A percentile compares a stretch with the other conserved stretches of the same genome.
Evolutionary conservation across 1,140 invertebrate species (phyloP).

Genomic region (Myzus persicae): DNA sequence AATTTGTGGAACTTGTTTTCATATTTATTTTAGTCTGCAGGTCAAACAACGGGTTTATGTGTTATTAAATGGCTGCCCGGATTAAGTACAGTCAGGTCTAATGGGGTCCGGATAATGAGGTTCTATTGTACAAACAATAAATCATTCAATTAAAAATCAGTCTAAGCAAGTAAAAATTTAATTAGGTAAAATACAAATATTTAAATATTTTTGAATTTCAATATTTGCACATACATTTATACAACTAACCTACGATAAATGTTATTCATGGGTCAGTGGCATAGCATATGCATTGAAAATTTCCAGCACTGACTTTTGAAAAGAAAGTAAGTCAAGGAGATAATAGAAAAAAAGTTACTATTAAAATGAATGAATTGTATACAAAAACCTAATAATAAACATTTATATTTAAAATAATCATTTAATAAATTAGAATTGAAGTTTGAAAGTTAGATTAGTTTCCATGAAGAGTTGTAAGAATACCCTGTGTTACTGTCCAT

Average conservation of each 20-base stretch:
- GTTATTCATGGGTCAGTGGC: background rate
- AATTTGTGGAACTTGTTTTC: too few relatives aligned
- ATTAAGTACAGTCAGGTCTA: too few relatives aligned
- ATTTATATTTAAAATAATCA: background rate
- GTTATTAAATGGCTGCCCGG: too few relatives aligned
- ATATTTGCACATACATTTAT: too few relatives aligned
- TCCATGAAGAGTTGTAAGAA: background rate
- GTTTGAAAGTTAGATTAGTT: background rate
- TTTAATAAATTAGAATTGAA: background rate
- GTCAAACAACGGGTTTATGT: too few relatives aligned
- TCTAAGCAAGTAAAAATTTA: too few relatives aligned
- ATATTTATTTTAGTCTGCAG: too few relatives aligned
- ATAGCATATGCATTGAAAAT: background rate
- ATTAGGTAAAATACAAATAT: too few relatives aligned
- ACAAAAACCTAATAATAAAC: background rate
- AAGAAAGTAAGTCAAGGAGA: background rate
- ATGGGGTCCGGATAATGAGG: too few relatives aligned
- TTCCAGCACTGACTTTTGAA: background rate
- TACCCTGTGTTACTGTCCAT: background rate
- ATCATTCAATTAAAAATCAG: too few relatives aligned
- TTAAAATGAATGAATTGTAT: background rate
- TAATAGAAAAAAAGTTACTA: background rate
- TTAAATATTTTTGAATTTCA: too few relatives aligned
- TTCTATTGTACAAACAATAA: too few relatives aligned
- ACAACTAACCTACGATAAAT: background rate